phyloP scores from a whole-genome alignment of 2,113 vertebrate species.

The Scophthalmus maximus region DNA sequence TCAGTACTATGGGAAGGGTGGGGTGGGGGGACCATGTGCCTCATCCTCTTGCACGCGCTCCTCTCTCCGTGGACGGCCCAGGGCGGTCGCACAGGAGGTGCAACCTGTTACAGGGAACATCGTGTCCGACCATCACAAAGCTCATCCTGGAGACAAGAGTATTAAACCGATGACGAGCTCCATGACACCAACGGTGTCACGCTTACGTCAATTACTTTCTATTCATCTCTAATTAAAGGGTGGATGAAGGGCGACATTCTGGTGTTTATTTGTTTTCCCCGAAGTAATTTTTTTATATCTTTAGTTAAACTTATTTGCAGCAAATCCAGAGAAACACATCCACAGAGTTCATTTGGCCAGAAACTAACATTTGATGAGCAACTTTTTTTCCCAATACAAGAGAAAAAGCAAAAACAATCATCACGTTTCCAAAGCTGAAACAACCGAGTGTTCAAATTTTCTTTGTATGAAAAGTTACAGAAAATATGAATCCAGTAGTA shows the following conservation, averaged over 20 bases:
- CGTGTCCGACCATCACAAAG: constrained; percentile 36
- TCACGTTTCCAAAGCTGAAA: too few relatives aligned
- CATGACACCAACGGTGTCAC: neutral
- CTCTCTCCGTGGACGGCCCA: neutral
- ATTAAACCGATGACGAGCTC: neutral
- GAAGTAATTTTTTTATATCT: too few relatives aligned
- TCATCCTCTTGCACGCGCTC: neutral
- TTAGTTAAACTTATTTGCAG: neutral
- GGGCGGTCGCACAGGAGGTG: constrained; percentile 50
- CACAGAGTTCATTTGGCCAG: too few relatives aligned
- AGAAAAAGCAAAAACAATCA: too few relatives aligned
- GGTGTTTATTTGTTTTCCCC: too few relatives aligned
- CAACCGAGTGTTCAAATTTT: too few relatives aligned
- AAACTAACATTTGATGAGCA: too few relatives aligned
- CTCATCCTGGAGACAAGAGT: constrained; percentile 3
- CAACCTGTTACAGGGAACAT: constrained; percentile 48
- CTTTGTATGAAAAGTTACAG: too few relatives aligned
- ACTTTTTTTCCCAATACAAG: too few relatives aligned
- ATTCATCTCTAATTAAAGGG: too few relatives aligned
- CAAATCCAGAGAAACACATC: neutral
- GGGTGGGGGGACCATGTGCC: neutral
- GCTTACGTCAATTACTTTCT: neutral
- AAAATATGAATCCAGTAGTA: too few relatives aligned
- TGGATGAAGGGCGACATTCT: too few relatives aligned
- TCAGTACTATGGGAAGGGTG: constrained; percentile 19